Evolutionary conservation across 2,113 vertebrate genomes (phyloP), one percentile per base, ranked within the genome.

Genomic region (Anguilla rostrata): DNA sequence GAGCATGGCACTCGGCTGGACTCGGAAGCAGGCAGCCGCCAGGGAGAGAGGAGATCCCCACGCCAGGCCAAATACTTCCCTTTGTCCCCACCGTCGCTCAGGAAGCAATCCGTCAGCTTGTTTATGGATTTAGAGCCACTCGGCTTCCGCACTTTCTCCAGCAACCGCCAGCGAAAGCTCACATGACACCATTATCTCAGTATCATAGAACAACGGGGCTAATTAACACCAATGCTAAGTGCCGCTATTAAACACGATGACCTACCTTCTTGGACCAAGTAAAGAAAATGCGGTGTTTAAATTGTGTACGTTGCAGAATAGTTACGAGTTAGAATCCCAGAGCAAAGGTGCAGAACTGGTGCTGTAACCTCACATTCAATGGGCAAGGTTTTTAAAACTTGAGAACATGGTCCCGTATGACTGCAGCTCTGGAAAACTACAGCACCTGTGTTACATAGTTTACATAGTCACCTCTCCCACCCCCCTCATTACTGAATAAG

Each of bases 1-100:
- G 83, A 86, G 88, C 49, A 56, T 86, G 39, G 84, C 26, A 7
- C 87, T 88, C 88, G 0, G 1, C 75, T 20, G 75, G 22, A 14
- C 34, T 14, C 43, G 75, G 83, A 84, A 57, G 53, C 20, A 56
- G 29, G 26, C 49, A 78, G 34, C 40, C 12, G 29, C 41, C 53
- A 1, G 29, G 43, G 56, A 6, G 22, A 39, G 41, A 75, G 71
- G 26, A n/a, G 71, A 75, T 75, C n/a, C 18, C 60, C 15, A 34
- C 8, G 39, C 78, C 53, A 18, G 20, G 85, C 78, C 79, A 86
- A 86, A 60, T 63, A 81, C 39, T 82, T 66, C 85, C 56, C 40
- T 3, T 63, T 40, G 79, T 81, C 79, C 56, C 57, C 29, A 79
- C 56, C 39, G 8, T 86, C 40, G 20, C 79, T 46, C 85, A 22